Evolutionary conservation across 2,888 invertebrate genomes (phyloP).

Genomic region (Lumbricus terrestris): DNA sequence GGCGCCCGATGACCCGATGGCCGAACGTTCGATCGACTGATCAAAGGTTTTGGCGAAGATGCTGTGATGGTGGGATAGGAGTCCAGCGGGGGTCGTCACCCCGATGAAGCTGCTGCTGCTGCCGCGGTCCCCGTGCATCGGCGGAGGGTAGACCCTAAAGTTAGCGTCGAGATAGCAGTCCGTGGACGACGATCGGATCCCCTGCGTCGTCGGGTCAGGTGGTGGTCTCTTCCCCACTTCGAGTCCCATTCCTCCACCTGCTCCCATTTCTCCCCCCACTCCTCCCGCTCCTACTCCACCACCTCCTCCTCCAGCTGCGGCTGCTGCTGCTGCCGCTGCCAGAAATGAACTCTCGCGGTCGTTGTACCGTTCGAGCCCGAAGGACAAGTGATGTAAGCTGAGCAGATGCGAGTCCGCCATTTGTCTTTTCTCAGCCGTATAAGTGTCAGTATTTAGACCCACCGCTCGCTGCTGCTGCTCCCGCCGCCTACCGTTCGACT

Average conservation of each 20-base stretch:
- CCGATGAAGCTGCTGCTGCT: constrained; percentile 8
- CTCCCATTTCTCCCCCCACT: background rate
- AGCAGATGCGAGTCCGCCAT: constrained; percentile 15
- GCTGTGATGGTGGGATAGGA: background rate
- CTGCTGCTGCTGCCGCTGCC: constrained; percentile 6
- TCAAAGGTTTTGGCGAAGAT: constrained; percentile 12
- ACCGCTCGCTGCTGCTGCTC: background rate
- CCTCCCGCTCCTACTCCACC: background rate
- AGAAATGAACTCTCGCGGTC: constrained; percentile 1
- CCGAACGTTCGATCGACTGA: background rate
- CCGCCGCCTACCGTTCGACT: background rate
- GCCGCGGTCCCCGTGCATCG: background rate
- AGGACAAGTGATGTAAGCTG: constrained; percentile 13
- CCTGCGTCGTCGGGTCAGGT: background rate
- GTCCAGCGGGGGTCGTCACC: background rate
- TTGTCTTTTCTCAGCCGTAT: constrained; percentile 10
- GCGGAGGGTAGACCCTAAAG: constrained; percentile 4
- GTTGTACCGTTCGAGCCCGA: constrained; percentile 7
- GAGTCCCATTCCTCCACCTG: background rate
- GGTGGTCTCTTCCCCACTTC: constrained; percentile 8
- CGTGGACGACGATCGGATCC: background rate
- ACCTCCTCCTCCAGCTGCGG: background rate
- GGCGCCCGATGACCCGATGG: background rate
- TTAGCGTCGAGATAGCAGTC: background rate
- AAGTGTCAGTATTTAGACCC: constrained; percentile 9